Conservation (phyloP, 2,113 vertebrate species). For the Muntiacus muntjak region DNA sequence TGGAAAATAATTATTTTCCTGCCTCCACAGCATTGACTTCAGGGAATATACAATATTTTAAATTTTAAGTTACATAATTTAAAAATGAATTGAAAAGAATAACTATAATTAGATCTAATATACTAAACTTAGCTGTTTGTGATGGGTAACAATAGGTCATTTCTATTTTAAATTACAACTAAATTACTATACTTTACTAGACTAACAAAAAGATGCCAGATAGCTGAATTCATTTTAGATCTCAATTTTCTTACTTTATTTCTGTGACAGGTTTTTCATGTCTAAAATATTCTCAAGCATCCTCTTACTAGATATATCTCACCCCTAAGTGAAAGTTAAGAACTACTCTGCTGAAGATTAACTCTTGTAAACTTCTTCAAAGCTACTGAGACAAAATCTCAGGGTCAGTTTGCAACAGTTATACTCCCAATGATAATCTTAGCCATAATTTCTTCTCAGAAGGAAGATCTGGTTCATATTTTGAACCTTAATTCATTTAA, state of each 20-base stretch:
- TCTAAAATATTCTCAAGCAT: background rate
- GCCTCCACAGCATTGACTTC: background rate
- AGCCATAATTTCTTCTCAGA: background rate
- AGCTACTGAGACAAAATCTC: background rate
- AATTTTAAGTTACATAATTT: background rate
- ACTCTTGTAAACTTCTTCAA: background rate
- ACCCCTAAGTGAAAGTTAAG: background rate
- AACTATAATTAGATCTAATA: background rate
- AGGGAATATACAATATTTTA: background rate
- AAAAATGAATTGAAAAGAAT: background rate
- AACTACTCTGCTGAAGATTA: background rate
- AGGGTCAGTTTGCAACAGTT: background rate
- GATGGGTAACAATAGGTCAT: background rate
- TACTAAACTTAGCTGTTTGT: slow-evolving; percentile 8
- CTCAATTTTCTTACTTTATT: background rate
- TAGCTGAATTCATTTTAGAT: background rate
- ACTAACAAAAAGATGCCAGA: background rate
- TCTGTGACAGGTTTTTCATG: background rate
- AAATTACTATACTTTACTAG: background rate
- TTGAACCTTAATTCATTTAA: background rate
- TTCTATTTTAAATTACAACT: background rate
- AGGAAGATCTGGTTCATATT: background rate
- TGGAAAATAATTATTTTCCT: background rate
- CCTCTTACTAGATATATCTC: background rate
- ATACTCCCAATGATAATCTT: background rate